Base-by-base conservation (phyloP, 1,140 invertebrate species). In the Antheraea mylitta region DNA sequence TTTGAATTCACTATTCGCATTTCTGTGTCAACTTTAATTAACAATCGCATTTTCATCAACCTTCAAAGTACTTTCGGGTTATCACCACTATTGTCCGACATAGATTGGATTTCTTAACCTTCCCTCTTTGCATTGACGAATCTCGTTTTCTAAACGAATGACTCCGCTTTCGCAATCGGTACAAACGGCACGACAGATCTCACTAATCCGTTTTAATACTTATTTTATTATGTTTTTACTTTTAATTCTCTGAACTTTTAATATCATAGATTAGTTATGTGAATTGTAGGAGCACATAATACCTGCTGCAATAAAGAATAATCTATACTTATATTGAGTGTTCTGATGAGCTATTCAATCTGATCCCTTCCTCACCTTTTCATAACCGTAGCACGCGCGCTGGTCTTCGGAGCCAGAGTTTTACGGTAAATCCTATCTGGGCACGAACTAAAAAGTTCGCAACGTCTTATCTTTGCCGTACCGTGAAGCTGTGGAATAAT, bases 21-120 rank as follows among this genome's bases (percentile, higher is more conserved):
- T 91, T 91, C 83, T 90, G 82, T 91, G 89, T 91, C 89, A 91
- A 90, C 81, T 86, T 89, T 90, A 90, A 92, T 92, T 90, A 90
- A 80, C 85, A 90, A 89, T 90, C 82, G 87, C 79, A 89, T 89
- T 91, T 90, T 82, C 83, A 88, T 86, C 84, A 83, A 80, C 84
- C 76, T 79, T 77, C 71, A 70, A 63, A 77, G 76, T 83, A 77
- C 78, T 80, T 72, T 84, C 66, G 68, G 75, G 78, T 82, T 87
- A 83, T 87, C 86, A 82, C 78, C 75, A 68, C 71, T 72, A 81
- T 87, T 88, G 82, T 86, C 68, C 74, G 71, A 72, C 22, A 63
- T 63, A 80, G 81, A 89, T 90, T 88, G 80, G 78, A 85, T 89
- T 89, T 86, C 81, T 78, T 74, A 81, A 86, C 77, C 73, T 74